Evolutionary conservation across 2,888 invertebrate genomes (phyloP).

Genomic region (Dicranocentrus wangi): DNA sequence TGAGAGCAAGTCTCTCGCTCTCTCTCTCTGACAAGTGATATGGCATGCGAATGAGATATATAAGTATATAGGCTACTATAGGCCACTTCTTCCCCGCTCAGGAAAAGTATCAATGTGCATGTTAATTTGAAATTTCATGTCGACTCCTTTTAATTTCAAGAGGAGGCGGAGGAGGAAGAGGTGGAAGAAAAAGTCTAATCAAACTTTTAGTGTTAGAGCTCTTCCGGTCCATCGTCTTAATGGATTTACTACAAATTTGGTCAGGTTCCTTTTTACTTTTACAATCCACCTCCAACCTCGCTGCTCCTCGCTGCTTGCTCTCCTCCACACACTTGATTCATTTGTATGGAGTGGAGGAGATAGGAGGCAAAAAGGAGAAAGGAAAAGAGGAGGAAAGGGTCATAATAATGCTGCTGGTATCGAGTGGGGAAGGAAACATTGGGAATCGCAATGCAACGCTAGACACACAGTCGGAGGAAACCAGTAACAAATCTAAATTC

Average conservation of each 20-base stretch:
- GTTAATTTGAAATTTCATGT: conserved; percentile 43
- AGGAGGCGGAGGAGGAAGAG: background rate
- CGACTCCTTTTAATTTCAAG: conserved; percentile 42
- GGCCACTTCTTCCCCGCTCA: too few relatives aligned
- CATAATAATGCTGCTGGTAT: conserved; percentile 31
- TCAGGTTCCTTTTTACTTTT: conserved; percentile 14
- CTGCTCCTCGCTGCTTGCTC: too few relatives aligned
- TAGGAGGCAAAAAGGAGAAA: conserved; percentile 11
- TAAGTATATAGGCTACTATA: too few relatives aligned
- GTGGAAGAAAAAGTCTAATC: conserved; percentile 13
- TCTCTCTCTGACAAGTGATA: too few relatives aligned
- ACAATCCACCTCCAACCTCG: too few relatives aligned
- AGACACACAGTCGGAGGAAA: background rate
- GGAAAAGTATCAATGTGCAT: conserved; percentile 30
- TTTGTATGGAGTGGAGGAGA: conserved; percentile 53
- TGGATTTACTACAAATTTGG: conserved; percentile 49
- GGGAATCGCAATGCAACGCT: too few relatives aligned
- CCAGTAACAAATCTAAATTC: conserved; percentile 60
- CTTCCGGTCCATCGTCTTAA: conserved; percentile 60
- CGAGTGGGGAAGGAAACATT: background rate
- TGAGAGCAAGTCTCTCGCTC: too few relatives aligned
- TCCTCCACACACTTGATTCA: conserved; percentile 24
- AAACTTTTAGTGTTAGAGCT: conserved; percentile 33
- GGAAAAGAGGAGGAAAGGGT: conserved; percentile 25
- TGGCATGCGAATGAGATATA: too few relatives aligned